These are phyloP conservation scores for Tachysurus fulvidraco DNA, from an alignment of 2,113 vertebrate species.

Conservation along the genomic window DNA sequence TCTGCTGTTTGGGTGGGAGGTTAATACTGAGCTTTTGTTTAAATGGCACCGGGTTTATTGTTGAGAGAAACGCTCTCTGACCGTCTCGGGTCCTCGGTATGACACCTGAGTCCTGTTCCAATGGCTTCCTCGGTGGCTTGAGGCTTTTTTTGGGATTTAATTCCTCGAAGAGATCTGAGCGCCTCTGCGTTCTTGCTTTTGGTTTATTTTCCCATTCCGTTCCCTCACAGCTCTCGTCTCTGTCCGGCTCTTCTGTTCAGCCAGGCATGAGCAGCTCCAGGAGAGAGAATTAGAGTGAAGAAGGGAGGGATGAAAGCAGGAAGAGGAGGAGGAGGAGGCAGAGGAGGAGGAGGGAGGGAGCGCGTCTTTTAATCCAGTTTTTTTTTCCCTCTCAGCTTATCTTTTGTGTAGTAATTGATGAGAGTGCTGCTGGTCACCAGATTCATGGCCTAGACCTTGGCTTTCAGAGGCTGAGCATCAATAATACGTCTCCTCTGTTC, in stretches of 20 bases:
- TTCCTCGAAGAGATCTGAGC: background rate
- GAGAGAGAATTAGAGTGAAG: conserved; percentile 1
- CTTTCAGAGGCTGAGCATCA: conserved; percentile 81
- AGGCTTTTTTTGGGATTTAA: background rate
- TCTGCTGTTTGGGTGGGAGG: conserved; percentile 1
- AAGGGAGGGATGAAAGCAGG: background rate
- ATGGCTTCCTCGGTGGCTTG: background rate
- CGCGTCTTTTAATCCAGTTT: conserved; percentile 70
- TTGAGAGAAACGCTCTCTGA: background rate
- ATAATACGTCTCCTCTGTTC: conserved; percentile 71
- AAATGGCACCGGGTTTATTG: background rate
- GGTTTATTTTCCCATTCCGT: background rate
- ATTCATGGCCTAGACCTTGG: conserved; percentile 81
- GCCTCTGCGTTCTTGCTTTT: background rate
- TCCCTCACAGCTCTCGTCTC: conserved; percentile 22
- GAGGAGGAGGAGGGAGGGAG: background rate
- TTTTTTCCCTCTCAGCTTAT: conserved; percentile 75
- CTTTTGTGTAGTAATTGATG: conserved; percentile 76
- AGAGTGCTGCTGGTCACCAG: conserved; percentile 71
- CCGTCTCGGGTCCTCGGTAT: background rate
- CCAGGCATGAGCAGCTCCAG: conserved; percentile 15
- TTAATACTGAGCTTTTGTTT: background rate
- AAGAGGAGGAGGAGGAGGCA: background rate
- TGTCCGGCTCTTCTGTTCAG: conserved; percentile 7
- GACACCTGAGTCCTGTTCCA: background rate